phyloP scores from a whole-genome alignment of 2,113 vertebrate species.

The Urocynchramus pylzowi region DNA sequence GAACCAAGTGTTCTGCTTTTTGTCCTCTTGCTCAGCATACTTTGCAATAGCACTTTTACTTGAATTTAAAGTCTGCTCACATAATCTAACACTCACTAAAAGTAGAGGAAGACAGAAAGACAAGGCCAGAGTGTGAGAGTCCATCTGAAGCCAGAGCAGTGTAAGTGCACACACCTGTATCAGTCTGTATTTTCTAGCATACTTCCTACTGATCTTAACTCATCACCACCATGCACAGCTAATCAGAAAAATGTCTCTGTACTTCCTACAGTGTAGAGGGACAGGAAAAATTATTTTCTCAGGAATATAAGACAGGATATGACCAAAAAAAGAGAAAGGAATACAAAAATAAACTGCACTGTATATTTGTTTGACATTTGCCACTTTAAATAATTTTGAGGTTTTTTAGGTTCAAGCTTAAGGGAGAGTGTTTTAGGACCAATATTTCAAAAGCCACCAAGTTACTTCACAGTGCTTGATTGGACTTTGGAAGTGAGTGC shows the following conservation, averaged over 20 bases:
- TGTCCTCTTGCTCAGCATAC: neutral
- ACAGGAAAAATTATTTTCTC: neutral
- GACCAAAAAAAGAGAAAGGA: neutral
- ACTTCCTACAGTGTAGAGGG: neutral
- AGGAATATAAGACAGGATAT: neutral
- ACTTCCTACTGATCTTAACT: neutral
- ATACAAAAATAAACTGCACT: neutral
- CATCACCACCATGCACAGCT: neutral
- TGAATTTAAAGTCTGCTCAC: constrained; percentile 9
- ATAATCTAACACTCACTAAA: neutral
- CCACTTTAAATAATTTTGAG: neutral
- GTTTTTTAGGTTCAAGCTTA: neutral
- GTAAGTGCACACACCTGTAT: neutral
- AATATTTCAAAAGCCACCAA: neutral
- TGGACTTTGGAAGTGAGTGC: neutral
- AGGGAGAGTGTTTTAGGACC: neutral
- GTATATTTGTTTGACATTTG: neutral
- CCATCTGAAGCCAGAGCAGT: neutral
- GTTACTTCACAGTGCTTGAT: neutral
- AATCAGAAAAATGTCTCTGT: neutral
- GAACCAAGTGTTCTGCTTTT: neutral
- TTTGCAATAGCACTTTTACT: neutral
- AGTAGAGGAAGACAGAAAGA: neutral
- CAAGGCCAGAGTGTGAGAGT: constrained; percentile 3
- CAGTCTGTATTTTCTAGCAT: neutral